Percentiles rank a stretch among this genome's conserved stretches.
phyloP scores from a whole-genome alignment of 2,888 invertebrate species.

The Aphodius sticticus region DNA sequence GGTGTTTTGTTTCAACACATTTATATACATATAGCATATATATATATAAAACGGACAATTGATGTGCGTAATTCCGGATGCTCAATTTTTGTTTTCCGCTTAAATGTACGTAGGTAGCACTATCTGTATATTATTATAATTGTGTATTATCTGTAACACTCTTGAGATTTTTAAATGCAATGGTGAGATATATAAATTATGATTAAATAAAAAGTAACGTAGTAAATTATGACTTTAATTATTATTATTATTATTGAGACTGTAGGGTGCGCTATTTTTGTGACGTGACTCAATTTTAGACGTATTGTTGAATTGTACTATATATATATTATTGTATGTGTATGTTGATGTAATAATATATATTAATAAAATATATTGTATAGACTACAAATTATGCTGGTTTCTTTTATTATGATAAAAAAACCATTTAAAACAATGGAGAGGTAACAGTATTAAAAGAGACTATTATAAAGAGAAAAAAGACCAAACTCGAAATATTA shows the following conservation, averaged over 20 bases:
- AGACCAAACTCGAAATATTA: too few species aligned
- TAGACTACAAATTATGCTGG: slow-evolving; percentile 6
- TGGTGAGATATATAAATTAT: not conserved
- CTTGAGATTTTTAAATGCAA: not conserved
- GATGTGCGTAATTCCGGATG: not conserved
- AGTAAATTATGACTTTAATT: slow-evolving; percentile 19
- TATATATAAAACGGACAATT: slow-evolving; percentile 11
- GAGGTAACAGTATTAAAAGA: too few species aligned
- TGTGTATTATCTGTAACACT: not conserved
- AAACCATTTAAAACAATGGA: too few species aligned
- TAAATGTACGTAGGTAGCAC: not conserved
- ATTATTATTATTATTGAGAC: slow-evolving; percentile 32
- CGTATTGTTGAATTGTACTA: slow-evolving; percentile 34
- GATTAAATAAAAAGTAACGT: not conserved
- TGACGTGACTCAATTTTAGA: slow-evolving; percentile 30
- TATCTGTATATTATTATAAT: not conserved
- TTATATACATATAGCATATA: not conserved
- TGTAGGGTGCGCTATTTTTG: slow-evolving; percentile 36
- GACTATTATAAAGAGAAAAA: too few species aligned
- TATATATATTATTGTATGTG: slow-evolving; percentile 34
- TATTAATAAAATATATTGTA: slow-evolving; percentile 35
- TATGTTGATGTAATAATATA: slow-evolving; percentile 35
- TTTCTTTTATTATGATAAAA: too few species aligned
- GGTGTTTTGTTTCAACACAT: not conserved
- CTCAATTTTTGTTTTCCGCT: not conserved